These are phyloP conservation scores for Otolemur garnettii DNA, from an alignment of 2,113 vertebrate species.

Conservation along the genomic window DNA sequence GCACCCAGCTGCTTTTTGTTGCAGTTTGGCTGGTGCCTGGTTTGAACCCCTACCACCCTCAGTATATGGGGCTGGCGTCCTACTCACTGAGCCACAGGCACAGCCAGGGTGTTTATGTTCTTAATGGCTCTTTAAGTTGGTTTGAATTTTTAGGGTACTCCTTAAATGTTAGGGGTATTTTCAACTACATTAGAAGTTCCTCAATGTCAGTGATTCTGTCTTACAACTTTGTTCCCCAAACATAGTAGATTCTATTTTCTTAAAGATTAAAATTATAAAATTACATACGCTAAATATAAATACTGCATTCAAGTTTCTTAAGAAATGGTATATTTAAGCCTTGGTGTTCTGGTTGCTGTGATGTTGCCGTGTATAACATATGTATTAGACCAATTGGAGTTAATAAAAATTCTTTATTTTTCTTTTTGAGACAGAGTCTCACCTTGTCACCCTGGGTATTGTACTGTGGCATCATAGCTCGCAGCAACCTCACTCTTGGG, in stretches of 20 bases:
- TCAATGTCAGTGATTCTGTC: not conserved
- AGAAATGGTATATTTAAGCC: not conserved
- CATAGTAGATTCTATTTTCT: not conserved
- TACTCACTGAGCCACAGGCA: too few relatives aligned
- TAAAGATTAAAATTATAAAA: constrained; percentile 21
- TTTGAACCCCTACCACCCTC: too few relatives aligned
- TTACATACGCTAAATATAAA: not conserved
- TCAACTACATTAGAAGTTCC: not conserved
- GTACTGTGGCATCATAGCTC: too few relatives aligned
- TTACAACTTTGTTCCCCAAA: not conserved
- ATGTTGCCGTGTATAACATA: not conserved
- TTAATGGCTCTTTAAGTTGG: constrained; percentile 25
- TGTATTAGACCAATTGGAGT: not conserved
- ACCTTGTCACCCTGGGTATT: too few relatives aligned
- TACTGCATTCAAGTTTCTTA: not conserved
- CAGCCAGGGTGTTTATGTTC: not conserved
- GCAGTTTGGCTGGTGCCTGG: too few relatives aligned
- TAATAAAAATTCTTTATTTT: constrained; percentile 41
- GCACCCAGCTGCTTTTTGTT: too few relatives aligned
- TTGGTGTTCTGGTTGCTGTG: constrained; percentile 10
- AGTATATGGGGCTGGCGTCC: too few relatives aligned
- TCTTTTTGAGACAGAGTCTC: too few relatives aligned
- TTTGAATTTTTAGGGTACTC: constrained; percentile 31
- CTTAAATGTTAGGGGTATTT: not conserved
- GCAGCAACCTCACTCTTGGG: too few relatives aligned